Evolutionary conservation across 1,140 invertebrate species (phyloP), one percentile per base, ranked within the genome.

Genomic region (Pogonomyrmex californicus): DNA sequence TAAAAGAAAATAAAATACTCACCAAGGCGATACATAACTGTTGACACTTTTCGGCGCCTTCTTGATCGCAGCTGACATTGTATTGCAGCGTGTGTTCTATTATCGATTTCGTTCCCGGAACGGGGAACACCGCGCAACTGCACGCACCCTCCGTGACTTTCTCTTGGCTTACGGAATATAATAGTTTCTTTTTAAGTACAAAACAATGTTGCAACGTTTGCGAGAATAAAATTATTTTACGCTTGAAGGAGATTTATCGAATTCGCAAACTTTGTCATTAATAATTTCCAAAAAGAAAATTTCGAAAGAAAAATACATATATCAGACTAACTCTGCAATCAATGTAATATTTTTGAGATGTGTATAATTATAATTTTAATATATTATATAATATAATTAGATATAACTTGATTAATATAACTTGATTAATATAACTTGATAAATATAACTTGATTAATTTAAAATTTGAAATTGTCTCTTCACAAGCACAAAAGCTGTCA

Each of bases 21-120:
- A 92, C 92, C 70, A 92, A 56, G 14, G 86, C 87, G 6, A 86
- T 58, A 73, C 92, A 92, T 60, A 92, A 78, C 51, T 78, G 81
- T 73, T 78, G 58, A 83, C 92, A 92, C 10, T 81, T 86, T 12
- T 88, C 73, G 7, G 70, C 58, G 33, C 91, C 91, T 54, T 91
- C 86, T 56, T 71, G 38, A 71, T 89, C 51, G 66, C 90, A 92
- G 10, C 54, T 87, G 23, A 91, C 83, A 47, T 92, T 91, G 49
- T 79, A 88, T 17, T 71, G 88, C 54, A 92, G 70, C 30, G 44
- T 62, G 10, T 91, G 86, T 68, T 91, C 86, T 14, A 92, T 86
- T 85, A 92, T 90, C n/a, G 91, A 77, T 77, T 91, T 68, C 12
- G 76, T 54, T 49, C 49, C 75, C 76, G 77, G 51, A 58, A 75